Evolutionary conservation across 2,888 invertebrate species (phyloP).

Genomic region (Aphidoletes aphidimyza): DNA sequence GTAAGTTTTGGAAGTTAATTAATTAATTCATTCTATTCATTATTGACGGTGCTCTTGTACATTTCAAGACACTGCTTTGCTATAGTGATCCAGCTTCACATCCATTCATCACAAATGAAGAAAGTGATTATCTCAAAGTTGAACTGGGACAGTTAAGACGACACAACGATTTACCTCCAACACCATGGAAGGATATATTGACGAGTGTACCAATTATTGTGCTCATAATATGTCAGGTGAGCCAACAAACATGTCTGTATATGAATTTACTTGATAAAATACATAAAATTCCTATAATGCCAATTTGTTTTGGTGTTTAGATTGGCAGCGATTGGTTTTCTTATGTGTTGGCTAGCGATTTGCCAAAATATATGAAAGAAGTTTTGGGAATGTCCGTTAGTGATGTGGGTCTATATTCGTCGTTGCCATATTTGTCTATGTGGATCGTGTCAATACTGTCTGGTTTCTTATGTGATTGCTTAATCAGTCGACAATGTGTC

Average conservation of each 20-base stretch:
- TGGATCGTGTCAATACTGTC: slow-evolving; percentile 71
- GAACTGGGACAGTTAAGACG: slow-evolving; percentile 71
- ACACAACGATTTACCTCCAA: slow-evolving; percentile 70
- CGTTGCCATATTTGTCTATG: slow-evolving; percentile 73
- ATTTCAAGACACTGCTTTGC: slow-evolving; percentile 73
- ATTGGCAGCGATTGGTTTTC: slow-evolving; percentile 75
- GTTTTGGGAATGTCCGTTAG: slow-evolving; percentile 72
- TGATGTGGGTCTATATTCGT: slow-evolving; percentile 71
- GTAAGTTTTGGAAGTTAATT: slow-evolving; percentile 65
- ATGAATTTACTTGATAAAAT: no score
- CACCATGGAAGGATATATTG: slow-evolving; percentile 79
- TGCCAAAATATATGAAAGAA: slow-evolving; percentile 74
- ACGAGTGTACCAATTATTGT: slow-evolving; percentile 78
- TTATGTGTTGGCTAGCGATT: slow-evolving; percentile 74
- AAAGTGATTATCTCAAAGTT: slow-evolving; percentile 74
- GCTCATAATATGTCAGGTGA: background rate
- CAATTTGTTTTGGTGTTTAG: no score
- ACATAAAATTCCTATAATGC: no score
- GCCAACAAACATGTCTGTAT: no score
- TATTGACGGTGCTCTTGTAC: no score
- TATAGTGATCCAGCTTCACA: slow-evolving; percentile 77
- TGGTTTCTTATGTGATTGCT: slow-evolving; percentile 76
- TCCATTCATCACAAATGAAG: slow-evolving; percentile 78
- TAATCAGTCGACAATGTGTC: slow-evolving; percentile 71
- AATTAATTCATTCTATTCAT: no score